Conservation (phyloP, 2,797 vertebrate genomes). For the Pipistrellus pygmaeus region DNA sequence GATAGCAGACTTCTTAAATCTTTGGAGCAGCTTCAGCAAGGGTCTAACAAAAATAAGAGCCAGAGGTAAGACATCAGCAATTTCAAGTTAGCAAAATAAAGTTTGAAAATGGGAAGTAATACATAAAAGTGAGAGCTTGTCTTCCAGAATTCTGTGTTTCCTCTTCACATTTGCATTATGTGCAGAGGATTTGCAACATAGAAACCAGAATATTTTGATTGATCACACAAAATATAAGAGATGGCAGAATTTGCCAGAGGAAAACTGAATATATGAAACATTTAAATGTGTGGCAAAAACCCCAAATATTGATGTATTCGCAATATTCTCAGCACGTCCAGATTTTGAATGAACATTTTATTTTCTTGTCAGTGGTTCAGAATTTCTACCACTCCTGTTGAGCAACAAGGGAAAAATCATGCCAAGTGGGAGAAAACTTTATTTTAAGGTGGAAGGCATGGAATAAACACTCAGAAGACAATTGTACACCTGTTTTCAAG, state of each 20-base stretch:
- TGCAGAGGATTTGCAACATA: conserved; percentile 72
- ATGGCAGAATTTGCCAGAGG: conserved; percentile 69
- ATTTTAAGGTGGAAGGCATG: conserved; percentile 85
- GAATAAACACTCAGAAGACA: conserved; percentile 86
- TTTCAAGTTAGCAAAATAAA: conserved; percentile 73
- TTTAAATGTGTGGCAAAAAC: conserved; percentile 55
- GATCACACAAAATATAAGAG: conserved; percentile 72
- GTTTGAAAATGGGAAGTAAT: conserved; percentile 73
- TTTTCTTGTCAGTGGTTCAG: conserved; percentile 87
- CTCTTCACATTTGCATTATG: conserved; percentile 80
- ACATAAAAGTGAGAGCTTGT: conserved; percentile 59
- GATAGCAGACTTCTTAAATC: neutral
- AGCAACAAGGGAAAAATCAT: conserved; percentile 81
- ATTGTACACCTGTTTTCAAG: conserved; percentile 87
- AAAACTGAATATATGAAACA: conserved; percentile 77
- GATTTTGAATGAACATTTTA: conserved; percentile 83
- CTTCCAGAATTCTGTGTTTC: conserved; percentile 61
- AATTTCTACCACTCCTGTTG: conserved; percentile 82
- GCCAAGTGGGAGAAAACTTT: conserved; percentile 84
- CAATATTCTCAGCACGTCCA: conserved; percentile 82
- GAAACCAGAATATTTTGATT: conserved; percentile 82
- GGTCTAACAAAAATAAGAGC: conserved; percentile 31
- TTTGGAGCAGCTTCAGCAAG: neutral
- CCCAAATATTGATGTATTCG: conserved; percentile 79
- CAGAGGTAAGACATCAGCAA: conserved; percentile 34